A percentile compares a stretch with the other conserved stretches of the same genome.
Evolutionary conservation across 2,797 vertebrate genomes (phyloP).

Genomic region (Pantherophis alleghaniensis): DNA sequence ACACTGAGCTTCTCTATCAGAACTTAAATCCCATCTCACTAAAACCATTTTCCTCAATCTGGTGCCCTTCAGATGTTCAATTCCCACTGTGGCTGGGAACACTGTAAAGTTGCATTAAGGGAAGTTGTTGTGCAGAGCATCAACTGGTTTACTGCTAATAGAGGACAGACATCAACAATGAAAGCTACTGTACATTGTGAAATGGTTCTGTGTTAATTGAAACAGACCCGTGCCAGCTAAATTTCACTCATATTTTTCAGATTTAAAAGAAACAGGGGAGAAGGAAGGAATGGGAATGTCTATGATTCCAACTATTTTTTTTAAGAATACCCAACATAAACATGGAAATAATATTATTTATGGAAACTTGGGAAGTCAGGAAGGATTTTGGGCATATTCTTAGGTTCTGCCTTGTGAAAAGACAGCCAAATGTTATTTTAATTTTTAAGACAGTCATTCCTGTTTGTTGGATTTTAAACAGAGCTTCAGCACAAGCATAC

Average conservation of each 20-base stretch:
- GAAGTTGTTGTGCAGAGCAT: not conserved
- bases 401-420: not conserved
- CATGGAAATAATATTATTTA: not conserved
- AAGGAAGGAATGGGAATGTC: fast-evolving
- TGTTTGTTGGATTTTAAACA: not conserved
- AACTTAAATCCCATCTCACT: not conserved
- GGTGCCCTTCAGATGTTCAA: not conserved
- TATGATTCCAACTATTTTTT: not conserved
- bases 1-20: not conserved
- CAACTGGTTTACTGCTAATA: not conserved
- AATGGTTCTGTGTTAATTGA: not conserved
- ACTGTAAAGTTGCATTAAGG: not conserved
- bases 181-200: not conserved
- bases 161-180: not conserved
- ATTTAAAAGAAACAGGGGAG: not conserved
- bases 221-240: not conserved
- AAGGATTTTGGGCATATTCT: not conserved
- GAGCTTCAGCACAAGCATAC: not conserved
- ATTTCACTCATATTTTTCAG: not conserved
- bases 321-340: not conserved
- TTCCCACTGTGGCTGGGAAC: not conserved
- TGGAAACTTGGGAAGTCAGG: not conserved
- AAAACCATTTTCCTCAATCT: not conserved
- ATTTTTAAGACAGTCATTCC: not conserved
- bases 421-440: not conserved